Percentiles rank a stretch among this genome's conserved stretches.
phyloP scores from a whole-genome alignment of 2,113 vertebrate genomes.

The Microcebus ravelobensis region DNA sequence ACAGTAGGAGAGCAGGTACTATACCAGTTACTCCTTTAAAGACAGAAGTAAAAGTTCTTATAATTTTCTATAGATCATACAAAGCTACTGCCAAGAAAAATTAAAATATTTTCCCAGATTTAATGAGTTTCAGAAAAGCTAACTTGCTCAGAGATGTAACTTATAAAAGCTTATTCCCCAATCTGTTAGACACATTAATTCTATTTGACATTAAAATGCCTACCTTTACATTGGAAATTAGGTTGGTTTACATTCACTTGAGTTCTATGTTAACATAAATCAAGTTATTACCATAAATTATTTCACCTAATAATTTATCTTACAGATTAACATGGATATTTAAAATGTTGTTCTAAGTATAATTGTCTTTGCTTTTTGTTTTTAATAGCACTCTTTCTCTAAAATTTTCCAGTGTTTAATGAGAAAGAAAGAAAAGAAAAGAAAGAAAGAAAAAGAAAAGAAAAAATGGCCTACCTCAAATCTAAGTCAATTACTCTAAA shows the following conservation, averaged over 20 bases:
- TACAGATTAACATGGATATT: not conserved
- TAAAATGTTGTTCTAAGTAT: not conserved
- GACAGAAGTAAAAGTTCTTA: not conserved
- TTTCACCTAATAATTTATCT: not conserved
- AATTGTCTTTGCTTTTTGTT: not conserved
- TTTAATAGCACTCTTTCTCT: not conserved
- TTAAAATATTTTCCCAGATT: not conserved
- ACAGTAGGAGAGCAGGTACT: not conserved
- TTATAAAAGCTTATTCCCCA: not conserved
- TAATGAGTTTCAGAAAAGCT: not conserved
- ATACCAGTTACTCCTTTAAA: not conserved
- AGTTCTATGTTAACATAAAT: not conserved
- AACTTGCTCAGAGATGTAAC: not conserved
- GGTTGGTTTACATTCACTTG: not conserved
- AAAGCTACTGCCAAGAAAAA: not conserved
- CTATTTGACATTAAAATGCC: not conserved
- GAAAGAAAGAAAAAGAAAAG: not conserved
- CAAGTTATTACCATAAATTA: not conserved
- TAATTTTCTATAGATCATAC: not conserved
- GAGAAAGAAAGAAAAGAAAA: not conserved
- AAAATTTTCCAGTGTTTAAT: not conserved
- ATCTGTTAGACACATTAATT: not conserved
- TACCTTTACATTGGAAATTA: constrained; percentile 21
- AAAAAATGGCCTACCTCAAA: not conserved
- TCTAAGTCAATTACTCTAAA: not conserved